Evolutionary conservation across 2,888 invertebrate genomes (phyloP).

Genomic region (Schizotus pectinicornis): DNA sequence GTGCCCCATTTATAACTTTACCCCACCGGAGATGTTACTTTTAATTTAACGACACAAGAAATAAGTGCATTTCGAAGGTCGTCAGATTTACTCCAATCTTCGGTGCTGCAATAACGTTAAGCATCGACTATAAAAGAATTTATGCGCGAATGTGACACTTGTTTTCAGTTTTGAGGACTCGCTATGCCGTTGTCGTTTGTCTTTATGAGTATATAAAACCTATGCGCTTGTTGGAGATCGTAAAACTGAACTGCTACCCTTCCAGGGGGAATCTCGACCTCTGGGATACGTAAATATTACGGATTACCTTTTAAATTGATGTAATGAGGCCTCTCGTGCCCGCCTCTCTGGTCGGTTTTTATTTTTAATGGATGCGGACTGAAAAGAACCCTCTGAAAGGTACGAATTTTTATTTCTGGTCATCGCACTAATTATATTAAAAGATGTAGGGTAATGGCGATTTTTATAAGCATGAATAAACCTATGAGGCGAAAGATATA

Average conservation of each 20-base stretch:
- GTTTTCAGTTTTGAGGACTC: constrained; percentile 44
- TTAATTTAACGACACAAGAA: constrained; percentile 26
- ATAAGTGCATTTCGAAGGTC: constrained; percentile 31
- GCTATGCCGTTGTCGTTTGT: constrained; percentile 37
- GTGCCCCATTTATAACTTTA: background rate
- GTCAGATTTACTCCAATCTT: constrained; percentile 35
- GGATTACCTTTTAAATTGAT: constrained; percentile 40
- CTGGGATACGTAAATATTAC: constrained; percentile 39
- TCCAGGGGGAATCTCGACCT: constrained; percentile 30
- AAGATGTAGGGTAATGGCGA: too few relatives aligned
- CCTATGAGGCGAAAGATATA: too few relatives aligned
- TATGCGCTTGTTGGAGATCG: constrained; percentile 44
- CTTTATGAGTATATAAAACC: constrained; percentile 48
- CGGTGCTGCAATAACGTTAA: constrained; percentile 28
- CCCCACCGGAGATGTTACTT: background rate
- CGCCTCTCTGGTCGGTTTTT: background rate
- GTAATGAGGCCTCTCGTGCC: constrained; percentile 32
- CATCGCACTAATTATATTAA: too few relatives aligned
- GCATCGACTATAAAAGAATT: constrained; percentile 39
- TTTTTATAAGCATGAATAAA: too few relatives aligned
- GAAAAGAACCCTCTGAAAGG: background rate
- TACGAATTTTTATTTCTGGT: too few relatives aligned
- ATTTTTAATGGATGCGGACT: too few relatives aligned
- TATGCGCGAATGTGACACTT: constrained; percentile 47
- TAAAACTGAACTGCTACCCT: constrained; percentile 40